Evolutionary conservation across 2,888 invertebrate species (phyloP).

Genomic region (Drosophila nr. fundita): DNA sequence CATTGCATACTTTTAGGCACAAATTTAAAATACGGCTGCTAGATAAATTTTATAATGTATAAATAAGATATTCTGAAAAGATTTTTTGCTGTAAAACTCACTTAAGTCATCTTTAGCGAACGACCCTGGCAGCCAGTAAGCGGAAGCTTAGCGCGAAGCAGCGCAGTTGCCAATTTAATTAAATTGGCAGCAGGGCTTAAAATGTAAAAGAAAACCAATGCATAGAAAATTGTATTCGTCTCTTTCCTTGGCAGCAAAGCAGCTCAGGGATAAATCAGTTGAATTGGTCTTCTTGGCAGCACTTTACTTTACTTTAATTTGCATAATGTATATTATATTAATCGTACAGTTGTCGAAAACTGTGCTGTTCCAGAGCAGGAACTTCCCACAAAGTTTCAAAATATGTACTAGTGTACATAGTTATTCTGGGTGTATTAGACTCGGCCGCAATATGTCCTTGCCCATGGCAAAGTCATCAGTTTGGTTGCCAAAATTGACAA

Average conservation of each 20-base stretch:
- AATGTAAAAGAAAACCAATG: slow-evolving; percentile 2
- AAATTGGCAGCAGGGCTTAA: slow-evolving; percentile 19
- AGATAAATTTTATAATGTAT: background rate
- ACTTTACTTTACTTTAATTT: slow-evolving; percentile 1
- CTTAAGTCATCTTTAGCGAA: background rate
- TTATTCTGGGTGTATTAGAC: slow-evolving; percentile 44
- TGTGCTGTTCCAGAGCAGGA: background rate
- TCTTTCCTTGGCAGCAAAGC: slow-evolving; percentile 11
- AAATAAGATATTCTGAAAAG: background rate
- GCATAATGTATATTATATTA: slow-evolving; percentile 19
- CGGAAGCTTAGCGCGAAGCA: background rate
- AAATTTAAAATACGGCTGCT: background rate
- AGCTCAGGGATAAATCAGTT: slow-evolving; percentile 26
- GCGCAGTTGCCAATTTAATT: slow-evolving; percentile 39
- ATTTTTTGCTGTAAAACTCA: background rate
- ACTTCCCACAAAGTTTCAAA: background rate
- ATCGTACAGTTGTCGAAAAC: slow-evolving; percentile 3
- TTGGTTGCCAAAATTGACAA: slow-evolving; percentile 49
- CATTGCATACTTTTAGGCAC: slow-evolving; percentile 35
- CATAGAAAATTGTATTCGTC: slow-evolving; percentile 16
- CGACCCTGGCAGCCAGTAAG: slow-evolving; percentile 9
- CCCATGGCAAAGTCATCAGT: slow-evolving; percentile 25
- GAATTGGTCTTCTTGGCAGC: slow-evolving; percentile 2
- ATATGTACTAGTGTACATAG: background rate
- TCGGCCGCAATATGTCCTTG: slow-evolving; percentile 38